These are phyloP conservation scores for Otocyon megalotis DNA, from an alignment of 2,113 vertebrate genomes.

Conservation along the genomic window DNA sequence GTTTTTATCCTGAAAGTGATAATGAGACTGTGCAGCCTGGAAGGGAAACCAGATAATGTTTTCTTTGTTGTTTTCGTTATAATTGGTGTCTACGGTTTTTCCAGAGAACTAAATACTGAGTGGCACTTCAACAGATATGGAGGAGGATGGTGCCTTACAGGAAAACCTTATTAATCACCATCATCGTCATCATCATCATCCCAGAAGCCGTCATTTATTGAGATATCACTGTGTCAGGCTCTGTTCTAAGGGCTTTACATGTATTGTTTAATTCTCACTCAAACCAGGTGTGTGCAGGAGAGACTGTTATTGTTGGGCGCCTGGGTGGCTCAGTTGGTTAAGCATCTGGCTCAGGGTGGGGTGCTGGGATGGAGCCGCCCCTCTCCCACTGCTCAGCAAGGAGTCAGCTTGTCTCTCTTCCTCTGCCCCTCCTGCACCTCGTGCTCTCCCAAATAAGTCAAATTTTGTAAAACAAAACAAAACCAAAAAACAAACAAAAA, in stretches of 20 bases:
- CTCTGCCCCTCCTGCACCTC: not conserved
- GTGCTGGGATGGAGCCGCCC: not conserved
- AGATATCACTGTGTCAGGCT: fast-evolving
- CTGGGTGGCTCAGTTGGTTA: not conserved
- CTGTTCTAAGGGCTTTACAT: fast-evolving
- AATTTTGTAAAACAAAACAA: no score
- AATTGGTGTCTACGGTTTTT: not conserved
- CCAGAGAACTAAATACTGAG: not conserved
- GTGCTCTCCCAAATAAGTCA: not conserved
- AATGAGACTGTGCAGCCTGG: not conserved
- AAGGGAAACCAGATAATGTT: not conserved
- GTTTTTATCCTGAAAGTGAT: not conserved
- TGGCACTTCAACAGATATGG: not conserved
- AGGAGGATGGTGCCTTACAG: not conserved
- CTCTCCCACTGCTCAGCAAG: not conserved
- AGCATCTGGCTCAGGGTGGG: not conserved
- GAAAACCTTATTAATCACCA: not conserved
- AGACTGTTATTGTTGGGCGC: not conserved
- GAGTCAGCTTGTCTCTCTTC: not conserved
- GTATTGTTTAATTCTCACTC: no score
- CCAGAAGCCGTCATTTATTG: not conserved
- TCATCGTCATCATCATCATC: not conserved
- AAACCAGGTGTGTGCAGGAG: not conserved
- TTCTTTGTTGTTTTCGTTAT: not conserved
- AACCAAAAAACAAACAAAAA: not conserved